phyloP scores from a whole-genome alignment of 2,797 vertebrate genomes.

The Harpagifer antarcticus region DNA sequence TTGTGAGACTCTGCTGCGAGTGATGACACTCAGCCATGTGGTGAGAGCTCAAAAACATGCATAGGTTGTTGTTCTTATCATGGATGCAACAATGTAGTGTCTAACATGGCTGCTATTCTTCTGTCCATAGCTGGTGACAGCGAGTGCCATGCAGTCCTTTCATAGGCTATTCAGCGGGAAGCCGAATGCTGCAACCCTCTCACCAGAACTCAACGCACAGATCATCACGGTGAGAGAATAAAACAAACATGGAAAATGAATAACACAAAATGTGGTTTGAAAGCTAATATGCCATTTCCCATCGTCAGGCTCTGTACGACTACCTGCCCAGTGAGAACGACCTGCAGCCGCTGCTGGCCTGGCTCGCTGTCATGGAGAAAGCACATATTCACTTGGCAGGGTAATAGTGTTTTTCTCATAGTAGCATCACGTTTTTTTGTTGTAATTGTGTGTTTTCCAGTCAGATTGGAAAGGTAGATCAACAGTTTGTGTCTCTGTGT shows the following conservation, averaged over 20 bases:
- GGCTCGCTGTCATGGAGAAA: conserved; percentile 96
- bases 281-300: not conserved
- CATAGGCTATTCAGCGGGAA: conserved; percentile 92
- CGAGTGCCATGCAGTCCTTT: conserved; percentile 96
- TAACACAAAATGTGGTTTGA: not conserved
- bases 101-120: conserved; percentile 18
- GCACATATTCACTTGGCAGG: conserved; percentile 92
- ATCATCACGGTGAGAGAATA: conserved; percentile 89
- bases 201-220: conserved; percentile 94
- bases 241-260: not conserved
- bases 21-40: conserved; percentile 97
- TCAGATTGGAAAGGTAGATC: not conserved
- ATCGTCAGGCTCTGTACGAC: conserved; percentile 93
- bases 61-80: not conserved
- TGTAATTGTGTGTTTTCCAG: not conserved
- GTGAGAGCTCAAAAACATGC: conserved; percentile 81
- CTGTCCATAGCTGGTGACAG: conserved; percentile 90
- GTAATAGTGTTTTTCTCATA: conserved; percentile 72
- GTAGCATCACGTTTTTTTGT: no score
- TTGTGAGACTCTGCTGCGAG: conserved; percentile 93
- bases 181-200: conserved; percentile 81
- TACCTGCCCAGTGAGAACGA: conserved; percentile 94
- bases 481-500: conserved; percentile 9
- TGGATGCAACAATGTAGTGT: not conserved
- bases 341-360: conserved; percentile 93